Conservation (phyloP, 2,888 invertebrate species). For the Capitulum mitella region DNA sequence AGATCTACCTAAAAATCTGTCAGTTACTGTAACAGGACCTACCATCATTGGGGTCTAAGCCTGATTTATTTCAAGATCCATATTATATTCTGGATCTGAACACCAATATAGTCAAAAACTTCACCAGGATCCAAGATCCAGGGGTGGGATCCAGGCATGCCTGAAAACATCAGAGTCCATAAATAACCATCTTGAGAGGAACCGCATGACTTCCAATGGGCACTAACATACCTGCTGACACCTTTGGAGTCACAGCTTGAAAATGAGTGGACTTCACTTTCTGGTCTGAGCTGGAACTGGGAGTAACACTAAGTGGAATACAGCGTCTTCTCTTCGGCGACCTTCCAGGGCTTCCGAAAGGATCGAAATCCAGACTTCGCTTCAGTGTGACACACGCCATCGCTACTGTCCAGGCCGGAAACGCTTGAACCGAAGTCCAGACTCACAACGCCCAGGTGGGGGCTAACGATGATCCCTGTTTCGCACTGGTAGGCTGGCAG, state of each 20-base stretch:
- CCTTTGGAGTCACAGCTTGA: background rate
- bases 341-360: conserved; percentile 65
- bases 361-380: conserved; percentile 91
- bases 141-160: too few species aligned
- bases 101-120: too few species aligned
- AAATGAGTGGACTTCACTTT: background rate
- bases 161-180: too few species aligned
- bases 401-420: conserved; percentile 40
- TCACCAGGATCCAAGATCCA: too few species aligned
- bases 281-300: background rate
- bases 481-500: background rate
- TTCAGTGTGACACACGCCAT: conserved; percentile 99
- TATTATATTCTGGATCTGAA: too few species aligned
- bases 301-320: background rate
- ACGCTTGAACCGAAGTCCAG: background rate
- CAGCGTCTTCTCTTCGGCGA: conserved; percentile 76
- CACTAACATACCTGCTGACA: conserved; percentile 20
- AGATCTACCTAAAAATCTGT: too few species aligned
- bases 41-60: too few species aligned
- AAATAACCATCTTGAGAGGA: too few species aligned
- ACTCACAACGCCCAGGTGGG: background rate
- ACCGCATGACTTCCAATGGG: too few species aligned
- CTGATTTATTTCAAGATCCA: too few species aligned
- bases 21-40: too few species aligned
- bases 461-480: background rate